Conservation (phyloP, 1,140 invertebrate species). For the Arion vulgaris region DNA sequence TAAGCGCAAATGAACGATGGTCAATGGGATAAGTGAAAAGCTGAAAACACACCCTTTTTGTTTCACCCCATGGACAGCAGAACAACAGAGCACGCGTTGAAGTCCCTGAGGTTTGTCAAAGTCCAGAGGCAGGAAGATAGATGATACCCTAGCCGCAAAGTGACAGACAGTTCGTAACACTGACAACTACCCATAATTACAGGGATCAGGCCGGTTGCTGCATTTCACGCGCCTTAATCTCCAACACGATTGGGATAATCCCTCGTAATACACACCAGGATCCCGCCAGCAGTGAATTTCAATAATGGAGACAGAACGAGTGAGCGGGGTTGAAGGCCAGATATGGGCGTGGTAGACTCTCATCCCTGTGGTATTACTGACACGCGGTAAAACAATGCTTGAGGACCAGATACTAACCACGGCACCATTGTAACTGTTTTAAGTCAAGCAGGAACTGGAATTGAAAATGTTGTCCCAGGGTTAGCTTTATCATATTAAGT, state of each 20-base stretch:
- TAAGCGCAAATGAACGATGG: too few species aligned
- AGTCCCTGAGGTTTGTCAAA: not conserved
- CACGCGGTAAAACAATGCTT: not conserved
- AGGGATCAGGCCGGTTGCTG: not conserved
- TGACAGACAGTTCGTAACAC: conserved; percentile 3
- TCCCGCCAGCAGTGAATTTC: not conserved
- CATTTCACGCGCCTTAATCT: not conserved
- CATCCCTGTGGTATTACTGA: not conserved
- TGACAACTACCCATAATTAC: conserved; percentile 2
- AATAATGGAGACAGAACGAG: not conserved
- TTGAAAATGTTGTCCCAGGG: not conserved
- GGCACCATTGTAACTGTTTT: not conserved
- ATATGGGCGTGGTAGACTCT: not conserved
- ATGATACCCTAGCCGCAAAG: not conserved
- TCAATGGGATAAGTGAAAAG: too few species aligned
- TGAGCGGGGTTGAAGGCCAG: not conserved
- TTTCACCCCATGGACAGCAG: not conserved
- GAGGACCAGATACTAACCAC: not conserved
- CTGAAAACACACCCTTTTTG: too few species aligned
- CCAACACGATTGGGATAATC: conserved; percentile 1
- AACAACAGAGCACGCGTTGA: not conserved
- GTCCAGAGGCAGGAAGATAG: not conserved
- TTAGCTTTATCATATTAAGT: too few species aligned
- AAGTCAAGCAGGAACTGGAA: not conserved
- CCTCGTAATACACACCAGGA: conserved; percentile 1